Percentiles rank a stretch among this genome's conserved stretches.
Evolutionary conservation across 1,140 invertebrate species (phyloP).

Genomic region (Drosophila novamexicana): DNA sequence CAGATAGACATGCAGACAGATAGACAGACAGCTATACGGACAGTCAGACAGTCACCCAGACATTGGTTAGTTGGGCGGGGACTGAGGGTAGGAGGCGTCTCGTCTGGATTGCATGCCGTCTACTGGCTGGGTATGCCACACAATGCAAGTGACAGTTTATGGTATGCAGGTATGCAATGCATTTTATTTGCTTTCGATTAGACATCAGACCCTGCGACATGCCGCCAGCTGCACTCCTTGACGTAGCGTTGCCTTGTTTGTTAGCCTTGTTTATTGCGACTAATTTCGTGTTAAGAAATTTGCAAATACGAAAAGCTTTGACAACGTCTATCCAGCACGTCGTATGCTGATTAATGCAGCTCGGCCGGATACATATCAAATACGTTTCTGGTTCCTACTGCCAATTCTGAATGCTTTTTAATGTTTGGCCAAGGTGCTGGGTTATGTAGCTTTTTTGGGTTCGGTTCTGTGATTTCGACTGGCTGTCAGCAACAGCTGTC

Average conservation of each 20-base stretch:
- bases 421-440: conserved; percentile 9
- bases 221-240: not conserved
- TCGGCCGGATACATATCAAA: conserved; percentile 29
- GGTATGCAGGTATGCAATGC: conserved; percentile 79
- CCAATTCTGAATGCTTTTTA: conserved; percentile 20
- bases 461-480: conserved; percentile 5
- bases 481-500: conserved; percentile 70
- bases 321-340: conserved; percentile 26
- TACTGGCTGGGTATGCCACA: conserved; percentile 4
- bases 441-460: not conserved
- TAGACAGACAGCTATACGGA: conserved; percentile 8
- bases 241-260: conserved; percentile 45
- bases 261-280: conserved; percentile 77
- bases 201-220: conserved; percentile 37
- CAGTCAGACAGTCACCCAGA: conserved; percentile 10
- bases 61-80: not conserved
- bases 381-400: conserved; percentile 26
- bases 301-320: conserved; percentile 62
- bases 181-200: conserved; percentile 82
- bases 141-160: conserved; percentile 79
- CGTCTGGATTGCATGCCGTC: conserved; percentile 46
- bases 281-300: conserved; percentile 82
- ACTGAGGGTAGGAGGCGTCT: not conserved
- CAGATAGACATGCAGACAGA: conserved; percentile 1
- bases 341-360: conserved; percentile 30